Evolutionary conservation across 2,888 invertebrate species (phyloP).

Genomic region (Drosophila ustulata): DNA sequence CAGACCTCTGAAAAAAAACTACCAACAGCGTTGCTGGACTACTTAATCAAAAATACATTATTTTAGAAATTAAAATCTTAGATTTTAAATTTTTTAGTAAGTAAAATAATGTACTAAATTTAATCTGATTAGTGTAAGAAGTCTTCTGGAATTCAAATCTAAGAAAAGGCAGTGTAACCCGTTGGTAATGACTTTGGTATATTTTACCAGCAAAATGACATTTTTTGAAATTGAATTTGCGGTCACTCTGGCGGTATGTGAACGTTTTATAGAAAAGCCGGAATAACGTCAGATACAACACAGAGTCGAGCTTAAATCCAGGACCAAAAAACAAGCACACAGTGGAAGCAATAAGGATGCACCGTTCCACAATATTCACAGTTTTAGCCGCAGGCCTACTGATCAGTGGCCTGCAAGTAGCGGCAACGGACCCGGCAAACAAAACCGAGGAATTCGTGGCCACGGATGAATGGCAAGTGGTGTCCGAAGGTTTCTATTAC

Average conservation of each 20-base stretch:
- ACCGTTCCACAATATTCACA: neutral
- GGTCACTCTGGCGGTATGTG: neutral
- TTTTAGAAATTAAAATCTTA: neutral
- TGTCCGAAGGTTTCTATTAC: conserved; percentile 86
- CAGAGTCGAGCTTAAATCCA: conserved; percentile 2
- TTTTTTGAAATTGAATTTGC: conserved; percentile 5
- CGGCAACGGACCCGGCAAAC: conserved; percentile 39
- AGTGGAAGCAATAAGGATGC: conserved; percentile 18
- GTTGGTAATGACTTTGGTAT: neutral
- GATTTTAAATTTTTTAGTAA: no score
- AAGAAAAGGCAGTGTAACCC: no score
- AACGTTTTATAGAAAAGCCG: conserved; percentile 41
- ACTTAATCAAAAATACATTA: neutral
- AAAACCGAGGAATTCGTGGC: conserved; percentile 85
- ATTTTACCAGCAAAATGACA: neutral
- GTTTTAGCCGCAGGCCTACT: conserved; percentile 14
- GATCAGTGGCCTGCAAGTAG: conserved; percentile 20
- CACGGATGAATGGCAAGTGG: conserved; percentile 88
- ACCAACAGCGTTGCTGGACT: neutral
- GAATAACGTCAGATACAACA: neutral
- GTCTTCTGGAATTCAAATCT: no score
- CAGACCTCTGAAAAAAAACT: conserved; percentile 2
- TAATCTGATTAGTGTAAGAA: no score
- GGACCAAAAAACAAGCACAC: neutral
- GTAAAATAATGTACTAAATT: no score